Conservation (phyloP, 2,888 invertebrate species). For the Tiliacea aurago region DNA sequence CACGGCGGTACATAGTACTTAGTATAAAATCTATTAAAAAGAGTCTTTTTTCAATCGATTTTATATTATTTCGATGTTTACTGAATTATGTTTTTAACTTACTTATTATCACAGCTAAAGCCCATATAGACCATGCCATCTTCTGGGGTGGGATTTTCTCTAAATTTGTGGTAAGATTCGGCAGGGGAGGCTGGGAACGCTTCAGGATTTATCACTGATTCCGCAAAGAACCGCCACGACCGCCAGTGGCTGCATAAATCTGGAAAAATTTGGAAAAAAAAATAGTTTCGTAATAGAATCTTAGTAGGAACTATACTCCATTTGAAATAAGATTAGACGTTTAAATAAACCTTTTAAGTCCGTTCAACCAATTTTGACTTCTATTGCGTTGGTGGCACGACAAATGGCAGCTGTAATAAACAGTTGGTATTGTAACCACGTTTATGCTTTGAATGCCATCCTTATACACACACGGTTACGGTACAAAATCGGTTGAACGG, state of each 20-base stretch:
- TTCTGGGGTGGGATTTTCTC: slow-evolving; percentile 86
- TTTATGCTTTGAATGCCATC: no score
- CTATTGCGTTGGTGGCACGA: no score
- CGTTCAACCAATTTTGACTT: no score
- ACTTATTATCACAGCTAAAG: slow-evolving; percentile 84
- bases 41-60: neutral
- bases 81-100: slow-evolving; percentile 39
- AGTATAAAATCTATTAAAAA: neutral
- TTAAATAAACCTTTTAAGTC: no score
- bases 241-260: slow-evolving; percentile 91
- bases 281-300: neutral
- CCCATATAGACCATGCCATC: slow-evolving; percentile 88
- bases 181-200: slow-evolving; percentile 90
- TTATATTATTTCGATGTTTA: neutral
- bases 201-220: slow-evolving; percentile 88
- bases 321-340: no score
- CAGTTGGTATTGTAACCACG: no score
- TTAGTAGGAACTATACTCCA: neutral
- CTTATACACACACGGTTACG: no score
- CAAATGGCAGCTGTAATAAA: no score
- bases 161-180: slow-evolving; percentile 90
- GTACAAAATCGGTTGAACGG: no score
- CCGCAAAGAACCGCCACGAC: slow-evolving; percentile 92
- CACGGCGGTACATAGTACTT: neutral
- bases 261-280: slow-evolving; percentile 64